A percentile compares a stretch with the other conserved stretches of the same genome.
phyloP scores from a whole-genome alignment of 2,113 vertebrate genomes.

The Procavia capensis region DNA sequence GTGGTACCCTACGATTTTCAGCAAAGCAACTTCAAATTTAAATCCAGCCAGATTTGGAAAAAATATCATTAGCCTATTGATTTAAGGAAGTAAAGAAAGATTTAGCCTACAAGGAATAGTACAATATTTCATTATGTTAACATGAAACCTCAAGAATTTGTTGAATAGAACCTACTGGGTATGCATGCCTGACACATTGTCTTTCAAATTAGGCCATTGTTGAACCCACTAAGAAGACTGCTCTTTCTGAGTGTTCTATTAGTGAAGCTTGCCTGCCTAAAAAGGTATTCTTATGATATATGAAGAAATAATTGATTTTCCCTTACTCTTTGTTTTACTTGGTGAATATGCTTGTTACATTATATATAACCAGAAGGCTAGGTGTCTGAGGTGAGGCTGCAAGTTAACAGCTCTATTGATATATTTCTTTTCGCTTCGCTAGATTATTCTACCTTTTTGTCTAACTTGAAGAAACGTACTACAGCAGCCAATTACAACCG shows the following conservation, averaged over 20 bases:
- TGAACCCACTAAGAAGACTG: conserved; percentile 44
- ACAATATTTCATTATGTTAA: conserved; percentile 67
- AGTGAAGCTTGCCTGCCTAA: conserved; percentile 62
- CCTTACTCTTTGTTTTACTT: conserved; percentile 64
- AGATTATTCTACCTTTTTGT: not conserved
- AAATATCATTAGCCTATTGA: conserved; percentile 51
- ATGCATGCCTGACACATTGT: conserved; percentile 57
- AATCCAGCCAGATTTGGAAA: not conserved
- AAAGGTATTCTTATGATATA: conserved; percentile 7
- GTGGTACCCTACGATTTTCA: not conserved
- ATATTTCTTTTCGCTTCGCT: conserved; percentile 54
- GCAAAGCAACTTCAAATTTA: conserved; percentile 41
- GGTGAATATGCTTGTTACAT: conserved; percentile 80
- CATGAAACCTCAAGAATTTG: conserved; percentile 60
- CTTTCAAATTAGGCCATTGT: conserved; percentile 75
- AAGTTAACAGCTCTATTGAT: conserved; percentile 75
- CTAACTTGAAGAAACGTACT: conserved; percentile 37
- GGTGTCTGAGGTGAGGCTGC: conserved; percentile 58
- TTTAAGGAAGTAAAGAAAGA: conserved; percentile 71
- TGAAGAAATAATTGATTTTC: conserved; percentile 78
- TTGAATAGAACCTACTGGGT: conserved; percentile 42
- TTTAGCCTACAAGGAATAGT: conserved; percentile 33
- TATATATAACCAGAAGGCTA: conserved; percentile 76
- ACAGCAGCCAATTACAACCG: conserved; percentile 55
- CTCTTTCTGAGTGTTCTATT: conserved; percentile 57